A percentile compares a stretch with the other conserved stretches of the same genome.
phyloP scores from a whole-genome alignment of 2,888 invertebrate genomes.

The Diachrysia chrysitis region DNA sequence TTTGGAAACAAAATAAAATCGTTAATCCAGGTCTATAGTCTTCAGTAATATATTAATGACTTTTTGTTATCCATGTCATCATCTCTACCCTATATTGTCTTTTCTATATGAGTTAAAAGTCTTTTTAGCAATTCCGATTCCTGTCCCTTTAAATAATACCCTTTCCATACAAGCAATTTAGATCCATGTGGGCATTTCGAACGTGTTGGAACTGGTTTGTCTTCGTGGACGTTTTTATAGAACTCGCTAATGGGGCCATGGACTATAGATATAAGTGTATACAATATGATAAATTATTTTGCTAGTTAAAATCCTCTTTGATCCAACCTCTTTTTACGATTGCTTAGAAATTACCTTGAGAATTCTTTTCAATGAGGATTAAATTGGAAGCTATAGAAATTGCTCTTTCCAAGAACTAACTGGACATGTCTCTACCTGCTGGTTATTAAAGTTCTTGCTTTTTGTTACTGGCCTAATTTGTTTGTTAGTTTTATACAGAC shows the following conservation, averaged over 20 bases:
- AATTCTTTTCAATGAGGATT: conserved; percentile 1
- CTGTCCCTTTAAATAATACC: not conserved
- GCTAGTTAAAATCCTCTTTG: not conserved
- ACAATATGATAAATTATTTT: not conserved
- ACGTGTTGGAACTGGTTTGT: not conserved
- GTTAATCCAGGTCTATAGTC: not conserved
- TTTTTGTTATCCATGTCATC: too few species aligned
- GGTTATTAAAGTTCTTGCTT: too few species aligned
- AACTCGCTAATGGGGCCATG: not conserved
- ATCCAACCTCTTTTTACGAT: not conserved
- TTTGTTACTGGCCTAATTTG: too few species aligned
- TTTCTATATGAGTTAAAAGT: too few species aligned
- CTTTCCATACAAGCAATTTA: not conserved
- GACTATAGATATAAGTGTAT: not conserved
- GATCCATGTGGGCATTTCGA: not conserved
- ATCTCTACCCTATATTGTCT: too few species aligned
- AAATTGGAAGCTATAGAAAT: not conserved
- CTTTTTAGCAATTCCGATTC: too few species aligned
- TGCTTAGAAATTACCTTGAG: not conserved
- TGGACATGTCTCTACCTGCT: not conserved
- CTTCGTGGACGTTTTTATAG: not conserved
- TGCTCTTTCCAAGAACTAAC: not conserved
- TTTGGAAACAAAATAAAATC: conserved; percentile 19
- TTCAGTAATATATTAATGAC: too few species aligned
- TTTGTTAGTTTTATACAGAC: not conserved